phyloP scores from a whole-genome alignment of 2,113 vertebrate genomes.

The Spea multiplicata region DNA sequence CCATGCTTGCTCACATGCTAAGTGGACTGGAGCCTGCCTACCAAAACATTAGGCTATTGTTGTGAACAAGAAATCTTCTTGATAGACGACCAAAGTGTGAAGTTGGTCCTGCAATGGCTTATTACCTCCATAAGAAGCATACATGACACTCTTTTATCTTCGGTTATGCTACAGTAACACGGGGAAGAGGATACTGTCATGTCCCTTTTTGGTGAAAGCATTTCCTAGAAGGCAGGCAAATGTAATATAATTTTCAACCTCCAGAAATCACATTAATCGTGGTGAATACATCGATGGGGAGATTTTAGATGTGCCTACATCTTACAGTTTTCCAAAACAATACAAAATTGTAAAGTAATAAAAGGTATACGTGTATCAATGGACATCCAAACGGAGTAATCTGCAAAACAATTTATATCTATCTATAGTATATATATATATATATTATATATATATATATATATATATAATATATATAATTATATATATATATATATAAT shows the following conservation, averaged over 20 bases:
- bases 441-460: too few relatives aligned
- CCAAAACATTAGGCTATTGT: constrained; percentile 78
- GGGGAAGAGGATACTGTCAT: constrained; percentile 57
- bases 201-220: constrained; percentile 51
- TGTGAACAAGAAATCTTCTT: constrained; percentile 69
- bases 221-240: constrained; percentile 49
- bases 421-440: too few relatives aligned
- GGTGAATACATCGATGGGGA: too few relatives aligned
- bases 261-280: neutral
- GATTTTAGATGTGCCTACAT: too few relatives aligned
- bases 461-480: too few relatives aligned
- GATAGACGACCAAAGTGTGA: constrained; percentile 77
- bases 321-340: too few relatives aligned
- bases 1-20: constrained; percentile 74
- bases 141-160: constrained; percentile 56
- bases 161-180: constrained; percentile 51
- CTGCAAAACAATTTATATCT: too few relatives aligned
- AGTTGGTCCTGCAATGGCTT: constrained; percentile 68
- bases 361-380: too few relatives aligned
- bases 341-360: too few relatives aligned
- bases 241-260: constrained; percentile 31
- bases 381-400: too few relatives aligned
- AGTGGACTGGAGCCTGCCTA: constrained; percentile 75
- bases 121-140: constrained; percentile 66
- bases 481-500: too few relatives aligned